Evolutionary conservation across 2,113 vertebrate species (phyloP).

Genomic region (Chauna torquata): DNA sequence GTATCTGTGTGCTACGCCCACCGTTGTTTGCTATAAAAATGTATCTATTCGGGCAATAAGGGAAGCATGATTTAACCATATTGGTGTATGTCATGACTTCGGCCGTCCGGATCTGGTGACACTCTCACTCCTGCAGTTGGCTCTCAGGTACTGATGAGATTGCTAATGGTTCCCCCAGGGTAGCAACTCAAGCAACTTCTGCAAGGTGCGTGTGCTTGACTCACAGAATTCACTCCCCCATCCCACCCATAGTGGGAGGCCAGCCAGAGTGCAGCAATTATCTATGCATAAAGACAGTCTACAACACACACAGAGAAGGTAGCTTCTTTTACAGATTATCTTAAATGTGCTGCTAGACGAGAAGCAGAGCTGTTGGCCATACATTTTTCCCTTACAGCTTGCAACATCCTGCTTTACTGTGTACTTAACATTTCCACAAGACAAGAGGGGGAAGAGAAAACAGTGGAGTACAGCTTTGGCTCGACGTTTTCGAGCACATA

Average conservation of each 20-base stretch:
- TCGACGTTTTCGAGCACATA: background rate
- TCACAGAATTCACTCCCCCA: background rate
- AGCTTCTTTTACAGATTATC: background rate
- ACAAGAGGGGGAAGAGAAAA: background rate
- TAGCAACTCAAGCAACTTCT: background rate
- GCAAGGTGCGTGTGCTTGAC: background rate
- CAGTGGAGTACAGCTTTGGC: background rate
- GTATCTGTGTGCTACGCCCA: too few relatives aligned
- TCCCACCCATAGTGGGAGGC: background rate
- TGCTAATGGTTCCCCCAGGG: background rate
- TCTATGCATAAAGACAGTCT: background rate
- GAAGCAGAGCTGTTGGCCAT: background rate
- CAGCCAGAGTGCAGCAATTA: background rate
- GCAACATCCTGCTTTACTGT: background rate
- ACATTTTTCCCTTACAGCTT: background rate
- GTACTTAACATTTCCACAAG: background rate
- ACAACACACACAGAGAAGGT: background rate
- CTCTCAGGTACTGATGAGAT: background rate
- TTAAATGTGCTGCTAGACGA: background rate
- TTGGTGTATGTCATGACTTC: too few relatives aligned
- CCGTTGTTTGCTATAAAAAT: too few relatives aligned
- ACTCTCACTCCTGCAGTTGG: background rate
- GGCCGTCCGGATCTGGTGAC: too few relatives aligned
- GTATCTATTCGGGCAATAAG: too few relatives aligned
- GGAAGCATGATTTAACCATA: too few relatives aligned